Evolutionary conservation across 2,888 invertebrate species (phyloP), one percentile per base, ranked within the genome.

Genomic region (Lobophora halterata): DNA sequence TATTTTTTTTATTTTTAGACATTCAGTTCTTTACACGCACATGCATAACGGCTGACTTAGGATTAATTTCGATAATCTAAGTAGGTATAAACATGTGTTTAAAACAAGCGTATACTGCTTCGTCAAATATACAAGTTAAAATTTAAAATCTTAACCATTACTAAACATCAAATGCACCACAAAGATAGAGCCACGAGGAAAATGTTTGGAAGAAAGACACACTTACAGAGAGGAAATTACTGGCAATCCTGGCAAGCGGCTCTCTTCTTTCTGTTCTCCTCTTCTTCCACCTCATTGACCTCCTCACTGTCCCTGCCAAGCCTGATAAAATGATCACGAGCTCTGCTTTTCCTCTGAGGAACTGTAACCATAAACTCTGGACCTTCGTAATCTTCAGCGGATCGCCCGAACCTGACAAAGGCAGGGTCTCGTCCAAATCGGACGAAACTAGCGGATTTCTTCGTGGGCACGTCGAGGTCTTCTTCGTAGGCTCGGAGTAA

Each of bases 341-440:
- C 86, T 38, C 86, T 69, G 53, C 58, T 71, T 49, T 80, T 86
- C 58, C 86, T 77, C 39, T 80, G 77, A 14, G 82, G 82, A 17
- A 73, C 74, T 17, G 58, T 71, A 2, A 72, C 65, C 1, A 65
- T 52, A 9, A 73, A 34, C 1, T 79, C 76, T 0, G 75, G 62
- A 3, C 55, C 65, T n/a, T 67, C 74, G 0, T 77, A 76, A 0
- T 80, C 79, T 1, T 74, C 75, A 2, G 48, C 51, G 1, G 83
- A 72, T 29, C 88, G 68, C 1, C 88, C 89, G n/a, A 89, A 73
- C 5, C 89, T 65, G 47, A 89, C 78, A 58, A 89, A 89, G 47
- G 81, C 86, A 4, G 80, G 81, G 30, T 80, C 76, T 0, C 88
- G 68, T 2, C 86, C 88, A 1, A 86, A 71, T 8, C 88, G 61